phyloP scores from a whole-genome alignment of 1,140 invertebrate genomes.

The Macrocentrus cingulum region DNA sequence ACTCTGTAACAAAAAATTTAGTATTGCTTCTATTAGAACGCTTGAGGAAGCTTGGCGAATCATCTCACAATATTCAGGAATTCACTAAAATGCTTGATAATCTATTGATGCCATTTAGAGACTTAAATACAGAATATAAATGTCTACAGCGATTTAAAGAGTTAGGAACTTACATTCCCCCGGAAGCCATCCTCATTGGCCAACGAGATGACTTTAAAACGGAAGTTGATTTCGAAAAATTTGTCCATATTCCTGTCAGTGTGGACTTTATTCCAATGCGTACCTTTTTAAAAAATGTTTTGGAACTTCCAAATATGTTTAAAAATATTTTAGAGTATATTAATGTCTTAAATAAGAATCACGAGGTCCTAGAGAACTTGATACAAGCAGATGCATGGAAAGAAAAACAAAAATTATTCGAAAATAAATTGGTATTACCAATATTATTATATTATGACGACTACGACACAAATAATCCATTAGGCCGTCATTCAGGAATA shows the following conservation, averaged over 20 bases:
- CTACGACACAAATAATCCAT: no score
- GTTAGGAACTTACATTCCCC: slow-evolving; percentile 3
- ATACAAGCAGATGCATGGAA: no score
- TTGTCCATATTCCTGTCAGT: slow-evolving; percentile 9
- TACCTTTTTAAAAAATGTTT: slow-evolving; percentile 6
- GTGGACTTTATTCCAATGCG: slow-evolving; percentile 8
- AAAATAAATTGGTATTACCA: no score
- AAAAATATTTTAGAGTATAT: slow-evolving; percentile 9
- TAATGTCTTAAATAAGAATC: neutral
- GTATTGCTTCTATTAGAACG: slow-evolving; percentile 3
- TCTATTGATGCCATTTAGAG: slow-evolving; percentile 6
- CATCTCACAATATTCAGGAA: slow-evolving; percentile 7
- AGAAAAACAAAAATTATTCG: no score
- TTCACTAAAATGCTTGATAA: slow-evolving; percentile 8
- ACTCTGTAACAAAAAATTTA: slow-evolving; percentile 12
- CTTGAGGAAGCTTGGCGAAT: slow-evolving; percentile 11
- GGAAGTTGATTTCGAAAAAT: neutral
- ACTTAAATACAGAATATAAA: slow-evolving; percentile 13
- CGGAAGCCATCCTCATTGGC: slow-evolving; percentile 7
- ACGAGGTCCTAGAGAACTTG: neutral
- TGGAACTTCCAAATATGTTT: slow-evolving; percentile 16
- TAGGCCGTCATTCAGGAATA: no score
- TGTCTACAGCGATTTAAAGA: slow-evolving; percentile 1
- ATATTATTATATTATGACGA: no score
- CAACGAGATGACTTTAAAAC: slow-evolving; percentile 7